Conservation (phyloP, 2,113 vertebrate genomes). For the Cardinalis cardinalis region DNA sequence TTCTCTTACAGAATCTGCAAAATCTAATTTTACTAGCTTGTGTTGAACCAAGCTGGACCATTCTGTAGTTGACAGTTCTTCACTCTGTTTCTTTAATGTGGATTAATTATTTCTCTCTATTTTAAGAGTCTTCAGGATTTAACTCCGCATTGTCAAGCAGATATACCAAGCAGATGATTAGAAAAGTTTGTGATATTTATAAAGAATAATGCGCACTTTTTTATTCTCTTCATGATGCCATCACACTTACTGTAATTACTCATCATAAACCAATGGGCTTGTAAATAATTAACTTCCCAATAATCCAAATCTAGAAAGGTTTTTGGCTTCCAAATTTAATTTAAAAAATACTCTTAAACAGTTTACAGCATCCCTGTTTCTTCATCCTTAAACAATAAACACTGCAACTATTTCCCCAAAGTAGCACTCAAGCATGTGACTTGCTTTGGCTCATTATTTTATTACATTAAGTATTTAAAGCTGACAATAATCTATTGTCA, state of each 20-base stretch:
- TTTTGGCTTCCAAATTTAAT: constrained; percentile 3
- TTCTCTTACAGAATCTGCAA: background rate
- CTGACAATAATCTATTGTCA: constrained; percentile 19
- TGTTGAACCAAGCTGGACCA: background rate
- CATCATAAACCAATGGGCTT: background rate
- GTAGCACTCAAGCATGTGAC: background rate
- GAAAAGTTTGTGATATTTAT: background rate
- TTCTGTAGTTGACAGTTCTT: background rate
- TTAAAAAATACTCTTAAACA: background rate
- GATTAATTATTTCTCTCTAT: background rate
- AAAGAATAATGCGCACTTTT: background rate
- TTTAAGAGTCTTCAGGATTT: background rate
- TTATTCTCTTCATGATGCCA: background rate
- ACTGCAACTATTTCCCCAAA: constrained; percentile 32
- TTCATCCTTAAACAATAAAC: constrained; percentile 3
- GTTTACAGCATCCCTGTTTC: background rate
- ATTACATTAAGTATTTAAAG: constrained; percentile 62
- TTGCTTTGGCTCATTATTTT: constrained; percentile 37
- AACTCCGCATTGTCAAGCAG: background rate
- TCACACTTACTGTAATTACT: background rate
- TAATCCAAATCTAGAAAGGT: background rate
- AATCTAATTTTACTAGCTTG: background rate
- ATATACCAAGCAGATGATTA: background rate
- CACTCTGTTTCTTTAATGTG: background rate
- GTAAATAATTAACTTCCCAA: background rate